Evolutionary conservation across 2,888 invertebrate species (phyloP).

Genomic region (Cyclophora punctaria): DNA sequence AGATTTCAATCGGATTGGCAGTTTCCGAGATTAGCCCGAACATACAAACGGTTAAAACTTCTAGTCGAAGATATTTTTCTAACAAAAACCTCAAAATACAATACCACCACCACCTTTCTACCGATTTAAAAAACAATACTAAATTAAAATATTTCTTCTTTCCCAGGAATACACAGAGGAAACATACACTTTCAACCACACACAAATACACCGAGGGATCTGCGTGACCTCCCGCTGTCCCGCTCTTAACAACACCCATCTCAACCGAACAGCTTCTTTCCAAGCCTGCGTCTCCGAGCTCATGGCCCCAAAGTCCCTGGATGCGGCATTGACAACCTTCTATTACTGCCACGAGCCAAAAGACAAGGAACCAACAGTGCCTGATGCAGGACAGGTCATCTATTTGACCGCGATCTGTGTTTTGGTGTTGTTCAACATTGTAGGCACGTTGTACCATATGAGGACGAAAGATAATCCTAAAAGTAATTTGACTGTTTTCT

Average conservation of each 20-base stretch:
- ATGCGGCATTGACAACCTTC: constrained; percentile 10
- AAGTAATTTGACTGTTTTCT: constrained; percentile 4
- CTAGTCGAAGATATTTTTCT: no score
- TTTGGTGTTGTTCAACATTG: constrained; percentile 21
- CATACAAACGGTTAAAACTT: no score
- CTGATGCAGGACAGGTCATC: constrained; percentile 8
- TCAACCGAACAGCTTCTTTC: not conserved
- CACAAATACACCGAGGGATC: constrained; percentile 36
- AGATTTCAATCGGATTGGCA: no score
- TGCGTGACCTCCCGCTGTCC: constrained; percentile 29
- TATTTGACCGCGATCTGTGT: constrained; percentile 16
- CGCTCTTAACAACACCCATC: not conserved
- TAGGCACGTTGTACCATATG: constrained; percentile 28
- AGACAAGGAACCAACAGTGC: not conserved
- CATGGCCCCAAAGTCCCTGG: constrained; percentile 12
- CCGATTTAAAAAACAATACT: no score
- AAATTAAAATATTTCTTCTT: no score
- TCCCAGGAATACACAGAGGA: constrained; percentile 23
- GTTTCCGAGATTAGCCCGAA: no score
- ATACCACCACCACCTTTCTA: no score
- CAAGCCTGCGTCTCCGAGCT: constrained; percentile 14
- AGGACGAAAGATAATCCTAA: constrained; percentile 15
- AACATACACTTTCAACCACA: constrained; percentile 25
- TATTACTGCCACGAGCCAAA: constrained; percentile 19
- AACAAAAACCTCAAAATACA: no score